Evolutionary conservation across 2,888 invertebrate species (phyloP).

Genomic region (Microdon myrmicae): DNA sequence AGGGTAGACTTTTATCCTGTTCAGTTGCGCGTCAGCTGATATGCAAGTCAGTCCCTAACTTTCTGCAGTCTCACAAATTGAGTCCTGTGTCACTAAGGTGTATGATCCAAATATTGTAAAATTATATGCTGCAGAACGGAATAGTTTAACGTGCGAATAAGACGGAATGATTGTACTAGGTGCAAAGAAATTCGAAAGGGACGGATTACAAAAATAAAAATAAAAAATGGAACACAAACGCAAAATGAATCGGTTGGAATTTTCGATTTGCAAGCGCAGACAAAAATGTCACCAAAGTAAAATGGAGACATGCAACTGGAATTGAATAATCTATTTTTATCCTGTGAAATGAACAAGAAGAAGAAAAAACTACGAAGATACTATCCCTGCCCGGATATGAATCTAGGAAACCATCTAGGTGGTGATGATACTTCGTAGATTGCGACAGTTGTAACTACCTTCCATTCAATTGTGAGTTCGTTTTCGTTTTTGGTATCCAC

Average conservation of each 20-base stretch:
- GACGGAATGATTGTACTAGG: not conserved
- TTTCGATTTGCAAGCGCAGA: conserved; percentile 49
- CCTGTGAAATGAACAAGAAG: conserved; percentile 16
- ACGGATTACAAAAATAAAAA: too few species aligned
- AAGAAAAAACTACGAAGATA: conserved; percentile 16
- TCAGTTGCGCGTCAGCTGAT: conserved; percentile 27
- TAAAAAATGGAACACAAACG: not conserved
- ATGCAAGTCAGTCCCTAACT: conserved; percentile 33
- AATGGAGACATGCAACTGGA: conserved; percentile 42
- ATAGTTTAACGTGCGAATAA: conserved; percentile 33
- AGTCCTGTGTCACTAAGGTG: conserved; percentile 29
- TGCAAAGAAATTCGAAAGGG: not conserved
- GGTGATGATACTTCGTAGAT: conserved; percentile 31
- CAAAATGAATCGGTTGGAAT: conserved; percentile 32
- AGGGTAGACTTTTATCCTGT: conserved; percentile 8
- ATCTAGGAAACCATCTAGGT: conserved; percentile 32
- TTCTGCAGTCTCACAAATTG: conserved; percentile 27
- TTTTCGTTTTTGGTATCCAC: too few species aligned
- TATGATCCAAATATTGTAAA: conserved; percentile 21
- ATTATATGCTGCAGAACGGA: conserved; percentile 26
- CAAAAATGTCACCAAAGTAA: conserved; percentile 43
- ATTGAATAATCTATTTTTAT: conserved; percentile 48
- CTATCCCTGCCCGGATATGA: conserved; percentile 34
- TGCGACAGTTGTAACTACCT: too few species aligned
- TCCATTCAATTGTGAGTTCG: too few species aligned